phyloP scores from a whole-genome alignment of 2,888 invertebrate species.

The Archaeoteleia sp. region DNA sequence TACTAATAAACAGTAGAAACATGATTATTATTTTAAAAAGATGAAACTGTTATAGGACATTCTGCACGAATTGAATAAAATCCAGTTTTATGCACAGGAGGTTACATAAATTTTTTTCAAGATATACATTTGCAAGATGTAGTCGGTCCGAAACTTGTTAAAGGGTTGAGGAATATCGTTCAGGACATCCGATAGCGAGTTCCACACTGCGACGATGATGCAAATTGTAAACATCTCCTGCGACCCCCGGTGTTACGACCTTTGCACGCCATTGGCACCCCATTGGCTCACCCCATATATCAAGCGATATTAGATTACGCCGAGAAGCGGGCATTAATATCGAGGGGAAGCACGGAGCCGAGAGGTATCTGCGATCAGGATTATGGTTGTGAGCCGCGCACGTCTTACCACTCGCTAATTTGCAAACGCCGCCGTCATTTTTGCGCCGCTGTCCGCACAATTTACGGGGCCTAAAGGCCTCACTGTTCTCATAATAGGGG shows the following conservation, averaged over 20 bases:
- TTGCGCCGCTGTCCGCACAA: conserved; percentile 34
- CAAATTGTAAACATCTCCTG: conserved; percentile 68
- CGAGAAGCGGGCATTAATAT: conserved; percentile 63
- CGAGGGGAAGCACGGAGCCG: conserved; percentile 43
- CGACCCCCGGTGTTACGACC: conserved; percentile 69
- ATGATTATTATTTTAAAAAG: too few species aligned
- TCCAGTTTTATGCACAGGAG: too few species aligned
- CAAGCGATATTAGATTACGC: conserved; percentile 71
- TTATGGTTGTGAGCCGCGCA: conserved; percentile 39
- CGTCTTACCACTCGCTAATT: conserved; percentile 41
- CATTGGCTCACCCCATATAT: conserved; percentile 68
- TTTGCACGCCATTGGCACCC: conserved; percentile 65
- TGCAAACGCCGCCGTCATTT: conserved; percentile 45
- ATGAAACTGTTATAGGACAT: too few species aligned
- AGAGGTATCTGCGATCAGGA: conserved; percentile 40
- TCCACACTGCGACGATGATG: conserved; percentile 69
- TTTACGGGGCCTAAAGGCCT: conserved; percentile 42
- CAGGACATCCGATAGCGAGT: conserved; percentile 30
- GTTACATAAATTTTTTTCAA: too few species aligned
- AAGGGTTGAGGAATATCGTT: background rate
- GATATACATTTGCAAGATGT: too few species aligned
- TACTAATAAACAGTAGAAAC: too few species aligned
- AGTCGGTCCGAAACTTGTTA: too few species aligned
- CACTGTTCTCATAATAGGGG: conserved; percentile 45
- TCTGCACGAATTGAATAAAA: too few species aligned